Base-by-base conservation (phyloP, 2,113 vertebrate species). In the Peromyscus leucopus region DNA sequence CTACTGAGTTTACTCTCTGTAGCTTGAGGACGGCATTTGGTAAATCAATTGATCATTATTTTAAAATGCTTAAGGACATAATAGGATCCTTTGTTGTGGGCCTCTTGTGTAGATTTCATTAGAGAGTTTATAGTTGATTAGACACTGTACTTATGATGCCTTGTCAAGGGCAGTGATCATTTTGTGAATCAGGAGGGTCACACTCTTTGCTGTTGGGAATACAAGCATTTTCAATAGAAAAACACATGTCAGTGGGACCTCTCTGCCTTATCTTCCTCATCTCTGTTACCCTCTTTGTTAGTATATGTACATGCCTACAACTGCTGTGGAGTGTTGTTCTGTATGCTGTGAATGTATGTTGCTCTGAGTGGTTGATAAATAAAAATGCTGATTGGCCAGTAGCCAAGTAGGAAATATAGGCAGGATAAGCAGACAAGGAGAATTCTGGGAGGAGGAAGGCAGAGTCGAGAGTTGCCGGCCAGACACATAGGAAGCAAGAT, bases 231-330 rank as follows among this genome's bases (percentile, higher is more conserved):
- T 91, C 46, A 51, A 57, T 7, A 39, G 95, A 65, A 89, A 36
- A 2, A 0, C 0, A 11, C 19, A 1, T 5, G 24, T 21, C 36
- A 15, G 8, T 33, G 24, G 8, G 36, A 1, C n/a, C 16, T 85
- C 10, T 51, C 46, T 72, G 51, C 22, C 31, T n/a, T 17, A 21
- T 19, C 36, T 24, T 6, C 36, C 24, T n/a, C 24, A 3, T 55
- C 48, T 17, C 13, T 31, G 1, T 65, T 5, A 75, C 13, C 46
- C 24, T 69, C 31, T 76, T 13, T 84, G 46, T 65, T 63, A 5
- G 1, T 63, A 9, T 67, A 13, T 31, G 0, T 3, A 69, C 51
- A 42, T 51, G 3, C 51, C 15, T 19, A 21, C 57, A 51, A 51
- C 51, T 51, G 51, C 51, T 51, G 10, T 51, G 51, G 10, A 51